phyloP scores from a whole-genome alignment of 2,888 invertebrate species.

The Taphrorychus bicolor region DNA sequence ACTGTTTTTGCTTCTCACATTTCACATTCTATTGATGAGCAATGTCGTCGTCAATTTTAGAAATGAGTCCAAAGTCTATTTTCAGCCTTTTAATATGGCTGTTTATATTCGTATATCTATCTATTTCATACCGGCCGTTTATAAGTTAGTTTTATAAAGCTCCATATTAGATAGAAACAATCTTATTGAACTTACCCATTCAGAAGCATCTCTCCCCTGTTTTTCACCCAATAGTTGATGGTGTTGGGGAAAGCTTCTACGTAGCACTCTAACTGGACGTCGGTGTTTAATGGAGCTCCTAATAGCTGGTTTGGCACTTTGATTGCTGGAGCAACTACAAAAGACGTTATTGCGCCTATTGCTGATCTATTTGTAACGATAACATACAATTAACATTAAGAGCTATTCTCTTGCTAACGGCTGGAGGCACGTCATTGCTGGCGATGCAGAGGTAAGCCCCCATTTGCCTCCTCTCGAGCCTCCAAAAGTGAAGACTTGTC shows the following conservation, averaged over 20 bases:
- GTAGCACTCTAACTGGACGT: slow-evolving; percentile 86
- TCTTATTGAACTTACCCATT: slow-evolving; percentile 76
- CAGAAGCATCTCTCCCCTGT: slow-evolving; percentile 81
- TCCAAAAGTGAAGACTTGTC: slow-evolving; percentile 74
- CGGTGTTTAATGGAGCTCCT: slow-evolving; percentile 85
- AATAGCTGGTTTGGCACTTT: slow-evolving; percentile 89
- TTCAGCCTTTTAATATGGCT: too few species aligned
- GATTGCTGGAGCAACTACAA: slow-evolving; percentile 83
- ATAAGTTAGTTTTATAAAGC: background rate
- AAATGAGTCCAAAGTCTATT: too few species aligned
- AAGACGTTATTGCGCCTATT: background rate
- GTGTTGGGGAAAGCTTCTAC: slow-evolving; percentile 87
- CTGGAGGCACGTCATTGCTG: slow-evolving; percentile 90
- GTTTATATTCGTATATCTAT: too few species aligned
- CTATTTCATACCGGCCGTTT: too few species aligned
- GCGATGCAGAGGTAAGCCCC: slow-evolving; percentile 93
- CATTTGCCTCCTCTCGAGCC: slow-evolving; percentile 88
- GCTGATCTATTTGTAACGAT: too few species aligned
- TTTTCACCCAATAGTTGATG: slow-evolving; percentile 83
- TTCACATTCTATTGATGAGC: too few species aligned
- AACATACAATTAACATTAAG: slow-evolving; percentile 90
- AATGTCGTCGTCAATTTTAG: too few species aligned
- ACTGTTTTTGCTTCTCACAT: too few species aligned
- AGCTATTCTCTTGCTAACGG: slow-evolving; percentile 87
- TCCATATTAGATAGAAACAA: background rate